Evolutionary conservation across 2,888 invertebrate genomes (phyloP).

Genomic region (Hydroisotoma schaefferi): DNA sequence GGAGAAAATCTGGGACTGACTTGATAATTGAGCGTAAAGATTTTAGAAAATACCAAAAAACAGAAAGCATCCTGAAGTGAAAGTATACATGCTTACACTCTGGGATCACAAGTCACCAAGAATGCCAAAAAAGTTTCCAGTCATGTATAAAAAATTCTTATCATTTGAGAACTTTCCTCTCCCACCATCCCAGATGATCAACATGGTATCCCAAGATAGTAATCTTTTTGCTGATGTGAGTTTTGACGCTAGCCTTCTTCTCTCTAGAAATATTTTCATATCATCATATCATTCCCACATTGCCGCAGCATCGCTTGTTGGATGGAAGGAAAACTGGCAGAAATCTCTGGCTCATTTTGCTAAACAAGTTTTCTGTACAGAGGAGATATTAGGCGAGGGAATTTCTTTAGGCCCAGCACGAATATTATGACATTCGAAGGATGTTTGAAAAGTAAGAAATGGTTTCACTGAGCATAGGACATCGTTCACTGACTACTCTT

Average conservation of each 20-base stretch:
- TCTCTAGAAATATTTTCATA: neutral
- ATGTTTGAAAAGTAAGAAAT: constrained; percentile 13
- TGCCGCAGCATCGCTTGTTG: neutral
- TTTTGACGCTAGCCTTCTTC: constrained; percentile 5
- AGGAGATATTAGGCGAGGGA: too few relatives aligned
- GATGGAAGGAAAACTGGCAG: neutral
- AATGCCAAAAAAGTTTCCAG: constrained; percentile 17
- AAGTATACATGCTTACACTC: constrained; percentile 11
- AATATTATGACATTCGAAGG: neutral
- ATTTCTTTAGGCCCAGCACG: neutral
- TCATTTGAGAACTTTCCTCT: constrained; percentile 8
- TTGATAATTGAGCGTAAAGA: constrained; percentile 38
- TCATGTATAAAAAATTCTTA: constrained; percentile 24
- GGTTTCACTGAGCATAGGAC: constrained; percentile 7
- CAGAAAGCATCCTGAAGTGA: neutral
- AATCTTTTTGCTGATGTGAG: constrained; percentile 26
- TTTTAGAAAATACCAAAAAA: constrained; percentile 9
- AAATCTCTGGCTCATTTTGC: constrained; percentile 1
- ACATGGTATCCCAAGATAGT: constrained; percentile 33
- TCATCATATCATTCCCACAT: neutral
- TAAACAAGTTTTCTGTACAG: neutral
- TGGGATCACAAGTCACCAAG: constrained; percentile 23
- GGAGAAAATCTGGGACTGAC: constrained; percentile 15
- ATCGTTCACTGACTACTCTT: constrained; percentile 13
- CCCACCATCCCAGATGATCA: constrained; percentile 24